Evolutionary conservation across 92 coral and sea anemone genomes (phyloP).

Genomic region (Heteractis magnifica): DNA sequence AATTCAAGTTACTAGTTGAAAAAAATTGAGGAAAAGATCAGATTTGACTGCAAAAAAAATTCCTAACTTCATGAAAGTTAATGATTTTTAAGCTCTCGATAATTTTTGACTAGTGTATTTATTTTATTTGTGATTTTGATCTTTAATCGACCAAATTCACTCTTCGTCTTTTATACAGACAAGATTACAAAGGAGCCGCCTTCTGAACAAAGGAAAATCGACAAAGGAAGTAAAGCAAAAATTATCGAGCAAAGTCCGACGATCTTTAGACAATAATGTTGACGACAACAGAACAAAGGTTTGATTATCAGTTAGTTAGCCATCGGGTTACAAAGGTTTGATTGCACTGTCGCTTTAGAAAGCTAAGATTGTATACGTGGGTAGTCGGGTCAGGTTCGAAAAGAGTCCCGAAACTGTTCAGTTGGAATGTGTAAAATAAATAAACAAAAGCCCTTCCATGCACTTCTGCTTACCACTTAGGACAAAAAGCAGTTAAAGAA

Average conservation of each 20-base stretch:
- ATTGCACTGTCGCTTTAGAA: neutral
- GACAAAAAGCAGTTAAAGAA: constrained; percentile 7
- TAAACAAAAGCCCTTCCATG: constrained; percentile 18
- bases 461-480: constrained; percentile 17
- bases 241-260: constrained; percentile 19
- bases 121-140: neutral
- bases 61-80: neutral
- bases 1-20: neutral
- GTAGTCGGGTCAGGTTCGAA: neutral
- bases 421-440: constrained; percentile 25
- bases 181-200: constrained; percentile 17
- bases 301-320: constrained; percentile 18
- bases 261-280: constrained; percentile 21
- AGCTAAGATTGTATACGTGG: neutral
- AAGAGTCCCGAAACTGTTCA: constrained; percentile 25
- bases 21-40: constrained; percentile 34
- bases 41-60: neutral
- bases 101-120: neutral
- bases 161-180: neutral
- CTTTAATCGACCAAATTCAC: neutral
- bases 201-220: neutral
- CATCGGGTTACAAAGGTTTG: constrained; percentile 16
- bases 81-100: neutral
- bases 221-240: constrained; percentile 14
- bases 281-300: constrained; percentile 30